Percentiles rank a stretch among this genome's conserved stretches.
Evolutionary conservation across 1,140 invertebrate genomes (phyloP).

Genomic region (Dreissena rostriformis): DNA sequence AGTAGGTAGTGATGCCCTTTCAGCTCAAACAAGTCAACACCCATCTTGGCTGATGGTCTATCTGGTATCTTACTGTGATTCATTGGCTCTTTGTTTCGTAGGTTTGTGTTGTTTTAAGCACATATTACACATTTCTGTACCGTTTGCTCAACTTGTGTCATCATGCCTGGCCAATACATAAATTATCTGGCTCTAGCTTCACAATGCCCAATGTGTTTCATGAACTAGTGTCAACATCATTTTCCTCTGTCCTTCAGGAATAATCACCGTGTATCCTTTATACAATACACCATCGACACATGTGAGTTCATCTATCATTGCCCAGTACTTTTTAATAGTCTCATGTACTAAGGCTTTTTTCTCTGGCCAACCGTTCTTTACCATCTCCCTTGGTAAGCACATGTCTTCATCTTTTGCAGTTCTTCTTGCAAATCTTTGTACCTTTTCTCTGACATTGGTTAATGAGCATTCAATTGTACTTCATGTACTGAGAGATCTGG

Average conservation of each 20-base stretch:
- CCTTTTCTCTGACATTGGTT: background rate
- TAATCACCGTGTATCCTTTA: background rate
- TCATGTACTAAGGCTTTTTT: background rate
- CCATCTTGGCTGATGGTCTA: conserved; percentile 71
- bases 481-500: background rate
- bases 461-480: too few relatives aligned
- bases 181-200: conserved; percentile 22
- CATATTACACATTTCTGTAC: background rate
- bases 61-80: conserved; percentile 68
- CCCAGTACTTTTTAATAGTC: background rate
- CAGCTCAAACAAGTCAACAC: conserved; percentile 74
- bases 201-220: conserved; percentile 31
- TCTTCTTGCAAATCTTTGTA: background rate
- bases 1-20: conserved; percentile 36
- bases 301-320: conserved; percentile 16
- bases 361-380: conserved; percentile 16
- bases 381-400: background rate
- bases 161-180: conserved; percentile 7
- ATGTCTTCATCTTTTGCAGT: conserved; percentile 1
- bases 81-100: conserved; percentile 12
- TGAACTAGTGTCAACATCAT: conserved; percentile 17
- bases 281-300: background rate
- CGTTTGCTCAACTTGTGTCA: background rate
- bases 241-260: conserved; percentile 8
- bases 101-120: background rate